These are phyloP conservation scores for Laodelphax striatellus DNA, from an alignment of 1,140 invertebrate genomes.

Conservation along the genomic window DNA sequence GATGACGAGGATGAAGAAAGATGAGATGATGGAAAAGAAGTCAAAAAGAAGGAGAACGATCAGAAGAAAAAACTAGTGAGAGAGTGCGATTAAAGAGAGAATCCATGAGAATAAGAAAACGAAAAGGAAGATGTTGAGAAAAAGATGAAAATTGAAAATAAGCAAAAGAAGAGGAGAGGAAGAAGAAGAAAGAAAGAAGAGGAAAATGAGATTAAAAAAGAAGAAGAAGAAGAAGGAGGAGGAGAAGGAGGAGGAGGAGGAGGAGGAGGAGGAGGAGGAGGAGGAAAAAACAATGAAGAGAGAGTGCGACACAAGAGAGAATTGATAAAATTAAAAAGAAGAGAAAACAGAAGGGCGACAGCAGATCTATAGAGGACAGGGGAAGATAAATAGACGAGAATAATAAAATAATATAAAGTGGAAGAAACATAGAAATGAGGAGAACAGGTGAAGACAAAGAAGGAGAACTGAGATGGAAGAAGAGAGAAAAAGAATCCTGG, in stretches of 20 bases:
- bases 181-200: not conserved
- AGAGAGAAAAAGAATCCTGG: too few species aligned
- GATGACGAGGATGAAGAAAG: too few species aligned
- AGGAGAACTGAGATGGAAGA: not conserved
- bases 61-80: too few species aligned
- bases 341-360: not conserved
- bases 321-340: not conserved
- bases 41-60: too few species aligned
- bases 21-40: too few species aligned
- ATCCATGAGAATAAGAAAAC: too few species aligned
- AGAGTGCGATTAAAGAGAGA: too few species aligned
- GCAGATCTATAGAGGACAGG: not conserved
- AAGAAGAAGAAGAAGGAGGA: not conserved
- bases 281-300: not conserved
- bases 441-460: not conserved
- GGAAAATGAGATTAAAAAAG: too few species aligned
- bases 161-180: not conserved
- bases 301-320: not conserved
- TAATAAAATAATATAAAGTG: not conserved
- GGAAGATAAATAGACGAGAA: not conserved
- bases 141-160: too few species aligned
- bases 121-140: too few species aligned
- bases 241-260: not conserved
- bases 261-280: not conserved
- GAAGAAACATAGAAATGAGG: not conserved